These are phyloP conservation scores for Oncopodura yosiiana DNA, from an alignment of 1,140 invertebrate species.

Conservation along the genomic window DNA sequence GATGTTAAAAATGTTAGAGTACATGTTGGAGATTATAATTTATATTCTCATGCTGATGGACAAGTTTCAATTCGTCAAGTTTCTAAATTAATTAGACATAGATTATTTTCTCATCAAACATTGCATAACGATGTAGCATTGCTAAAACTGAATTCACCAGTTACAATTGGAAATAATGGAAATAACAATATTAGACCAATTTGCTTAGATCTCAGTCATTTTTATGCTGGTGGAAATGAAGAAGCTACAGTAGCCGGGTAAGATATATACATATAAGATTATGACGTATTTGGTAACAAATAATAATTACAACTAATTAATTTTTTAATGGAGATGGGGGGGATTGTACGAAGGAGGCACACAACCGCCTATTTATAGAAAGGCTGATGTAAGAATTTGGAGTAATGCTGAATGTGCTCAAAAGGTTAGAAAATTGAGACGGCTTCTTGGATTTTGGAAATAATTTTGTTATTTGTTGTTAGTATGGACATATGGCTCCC, in stretches of 20 bases:
- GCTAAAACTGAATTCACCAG: conserved; percentile 18
- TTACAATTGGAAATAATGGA: conserved; percentile 17
- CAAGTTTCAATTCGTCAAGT: conserved; percentile 16
- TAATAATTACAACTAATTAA: conserved; percentile 8
- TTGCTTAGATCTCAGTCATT: conserved; percentile 5
- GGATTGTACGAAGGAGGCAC: conserved; percentile 5
- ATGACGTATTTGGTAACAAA: background rate
- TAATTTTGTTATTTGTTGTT: too few relatives aligned
- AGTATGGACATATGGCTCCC: conserved; percentile 72
- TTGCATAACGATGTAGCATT: conserved; percentile 28
- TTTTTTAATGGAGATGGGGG: too few relatives aligned
- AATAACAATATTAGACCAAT: conserved; percentile 22
- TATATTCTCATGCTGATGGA: conserved; percentile 20
- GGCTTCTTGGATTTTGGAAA: too few relatives aligned
- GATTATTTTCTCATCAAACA: conserved; percentile 19
- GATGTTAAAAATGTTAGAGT: conserved; percentile 15
- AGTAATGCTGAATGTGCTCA: conserved; percentile 61
- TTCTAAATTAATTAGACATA: conserved; percentile 18
- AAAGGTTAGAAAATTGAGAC: too few relatives aligned
- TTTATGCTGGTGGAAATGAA: conserved; percentile 5
- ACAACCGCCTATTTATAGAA: conserved; percentile 52
- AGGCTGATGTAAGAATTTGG: conserved; percentile 76
- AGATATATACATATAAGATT: background rate
- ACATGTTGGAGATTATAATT: conserved; percentile 23
- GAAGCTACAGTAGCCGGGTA: background rate